Evolutionary conservation across 2,113 vertebrate species (phyloP).

Genomic region (Mustelus asterias): DNA sequence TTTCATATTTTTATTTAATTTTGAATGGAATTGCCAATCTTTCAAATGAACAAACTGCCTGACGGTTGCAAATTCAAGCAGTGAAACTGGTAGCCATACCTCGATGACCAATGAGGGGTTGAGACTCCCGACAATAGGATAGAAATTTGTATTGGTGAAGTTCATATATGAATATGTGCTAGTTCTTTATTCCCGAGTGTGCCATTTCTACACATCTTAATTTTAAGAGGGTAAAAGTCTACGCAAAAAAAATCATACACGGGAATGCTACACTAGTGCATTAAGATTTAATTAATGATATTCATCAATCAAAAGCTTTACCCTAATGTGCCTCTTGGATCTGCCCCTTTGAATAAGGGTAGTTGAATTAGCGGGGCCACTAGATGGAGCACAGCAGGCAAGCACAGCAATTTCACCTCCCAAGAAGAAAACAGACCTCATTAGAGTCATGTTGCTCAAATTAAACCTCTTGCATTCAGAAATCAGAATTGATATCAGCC

Average conservation of each 20-base stretch:
- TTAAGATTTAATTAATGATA: neutral
- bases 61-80: neutral
- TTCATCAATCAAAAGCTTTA: neutral
- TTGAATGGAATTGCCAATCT: neutral
- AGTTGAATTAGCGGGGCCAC: constrained; percentile 4
- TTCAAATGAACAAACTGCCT: neutral
- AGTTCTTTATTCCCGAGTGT: neutral
- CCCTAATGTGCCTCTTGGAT: neutral
- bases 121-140: neutral
- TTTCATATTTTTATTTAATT: neutral
- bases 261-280: neutral
- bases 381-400: constrained; percentile 31
- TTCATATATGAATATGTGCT: neutral
- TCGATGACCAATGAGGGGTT: neutral
- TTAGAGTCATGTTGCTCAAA: neutral
- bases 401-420: neutral
- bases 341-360: neutral
- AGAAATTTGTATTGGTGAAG: neutral
- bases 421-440: neutral
- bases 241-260: neutral
- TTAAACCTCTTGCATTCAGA: neutral
- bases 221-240: neutral
- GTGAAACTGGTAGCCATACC: neutral
- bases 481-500: neutral
- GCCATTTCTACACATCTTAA: neutral